Evolutionary conservation across 2,888 invertebrate genomes (phyloP), one percentile per base, ranked within the genome.

Genomic region (Drosophila borealis): DNA sequence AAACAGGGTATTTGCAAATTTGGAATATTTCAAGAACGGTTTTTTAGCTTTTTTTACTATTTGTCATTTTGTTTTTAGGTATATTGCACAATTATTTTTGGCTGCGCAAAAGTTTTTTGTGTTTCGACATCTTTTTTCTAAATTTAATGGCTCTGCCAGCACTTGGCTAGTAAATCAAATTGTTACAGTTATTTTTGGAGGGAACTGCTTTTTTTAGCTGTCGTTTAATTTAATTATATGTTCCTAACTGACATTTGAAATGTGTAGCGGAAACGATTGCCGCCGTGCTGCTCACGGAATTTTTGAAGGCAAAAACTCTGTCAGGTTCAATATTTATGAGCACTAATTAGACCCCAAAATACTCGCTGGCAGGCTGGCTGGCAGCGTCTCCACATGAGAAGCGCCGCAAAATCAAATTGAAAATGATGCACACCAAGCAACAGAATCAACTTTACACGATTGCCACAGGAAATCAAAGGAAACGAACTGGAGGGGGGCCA

Each of bases 71-170:
- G 66, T 68, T 39, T 48, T 60, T 41, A 41, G 41, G 2, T 74
- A 51, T 66, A 74, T 74, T 63, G 60, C 68, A 78, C 71, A 77
- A 81, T 81, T 70, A 66, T 76, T 72, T 78, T 61, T 59, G 70
- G 69, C 59, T 66, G 65, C 63, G 53, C 56, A 48, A 49, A 74
- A 50, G 60, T 72, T 70, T 71, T 71, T 68, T 74, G 49, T 70
- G 62, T 56, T 42, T 29, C 29, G 19, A 21, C 42, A 48, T 14
- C 17, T 13, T 63, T 56, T 70, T 63, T 73, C 75, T 72, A 74
- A 81, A 77, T 76, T 85, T 85, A 85, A 87, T 87, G 87, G 78
- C 87, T 78, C 68, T 80, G 76, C 72, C 81, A 77, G 78, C 70
- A 59, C 44, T 64, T 50, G 59, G 55, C 57, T 55, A 74, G 50